Percentiles rank a stretch among this genome's conserved stretches.
These are phyloP conservation scores for Cheilosia impressa DNA, from an alignment of 2,888 invertebrate genomes.

Conservation along the genomic window DNA sequence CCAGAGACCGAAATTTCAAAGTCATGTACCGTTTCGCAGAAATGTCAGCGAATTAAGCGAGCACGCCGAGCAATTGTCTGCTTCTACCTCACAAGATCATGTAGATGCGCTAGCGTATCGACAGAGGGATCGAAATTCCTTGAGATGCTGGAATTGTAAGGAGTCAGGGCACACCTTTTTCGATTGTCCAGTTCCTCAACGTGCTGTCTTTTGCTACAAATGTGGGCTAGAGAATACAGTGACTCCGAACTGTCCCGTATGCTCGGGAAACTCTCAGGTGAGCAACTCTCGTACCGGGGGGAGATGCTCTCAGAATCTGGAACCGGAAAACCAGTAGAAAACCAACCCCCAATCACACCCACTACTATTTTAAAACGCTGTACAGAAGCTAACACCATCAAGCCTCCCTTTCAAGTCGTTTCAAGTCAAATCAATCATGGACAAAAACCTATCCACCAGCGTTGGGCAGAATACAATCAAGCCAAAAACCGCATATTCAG, in stretches of 20 bases:
- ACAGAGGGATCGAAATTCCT: background rate
- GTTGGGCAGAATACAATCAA: background rate
- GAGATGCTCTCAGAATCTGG: constrained; percentile 5
- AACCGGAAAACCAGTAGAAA: background rate
- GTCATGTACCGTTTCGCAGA: background rate
- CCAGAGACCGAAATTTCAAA: background rate
- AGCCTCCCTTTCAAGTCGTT: background rate
- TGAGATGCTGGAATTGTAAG: constrained; percentile 13
- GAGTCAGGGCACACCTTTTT: background rate
- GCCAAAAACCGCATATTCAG: background rate
- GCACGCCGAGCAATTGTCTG: background rate
- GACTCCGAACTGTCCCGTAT: background rate
- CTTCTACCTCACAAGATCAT: background rate
- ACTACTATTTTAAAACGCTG: background rate
- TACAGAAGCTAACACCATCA: background rate
- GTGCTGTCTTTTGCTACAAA: constrained; percentile 4
- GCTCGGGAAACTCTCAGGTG: constrained; percentile 10
- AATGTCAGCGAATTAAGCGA: background rate
- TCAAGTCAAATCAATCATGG: background rate
- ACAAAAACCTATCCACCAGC: background rate
- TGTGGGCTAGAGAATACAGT: constrained; percentile 2
- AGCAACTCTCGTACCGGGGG: constrained; percentile 11
- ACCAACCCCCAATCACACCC: background rate
- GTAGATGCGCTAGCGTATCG: background rate
- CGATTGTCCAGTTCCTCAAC: background rate